Base-by-base conservation (phyloP, 2,888 invertebrate genomes). In the Synergus umbraculus region DNA sequence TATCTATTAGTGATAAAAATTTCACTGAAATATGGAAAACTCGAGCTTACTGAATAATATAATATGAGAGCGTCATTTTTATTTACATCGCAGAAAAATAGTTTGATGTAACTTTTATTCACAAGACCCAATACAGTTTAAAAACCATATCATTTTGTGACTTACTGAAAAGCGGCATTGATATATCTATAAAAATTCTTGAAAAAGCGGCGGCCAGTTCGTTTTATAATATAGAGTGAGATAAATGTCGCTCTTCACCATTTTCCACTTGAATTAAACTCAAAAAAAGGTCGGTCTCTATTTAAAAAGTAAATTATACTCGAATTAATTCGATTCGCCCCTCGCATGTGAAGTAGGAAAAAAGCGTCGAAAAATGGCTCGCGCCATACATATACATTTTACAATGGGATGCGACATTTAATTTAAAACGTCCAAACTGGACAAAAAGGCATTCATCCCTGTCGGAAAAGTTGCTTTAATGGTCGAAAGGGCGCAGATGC, bases 381-480 rank as follows among this genome's bases (percentile, higher is more conserved):
- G 0, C 22, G 60, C 22, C 29, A 29, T 29, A 29, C 4, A 60
- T 60, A 10, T 18, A 60, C 54, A 54, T 54, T 54, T 54, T 64
- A 64, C n/a, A 41, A 41, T 41, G n/a, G 10, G n/a, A 41, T 18
- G 44, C 10, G 41, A 44, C 66, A 44, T 69, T 69, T 18, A 69
- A 69, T 49, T 69, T 46, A 29, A 46, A 69, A 29, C 7, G 29
- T 29, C 29, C 18, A 46, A 69, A 29, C 22, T 7, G 22, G 5
- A 69, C 41, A 46, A 46, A 69, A 69, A 46, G 4, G 66, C 66
- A 46, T 44, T 67, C 12, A 67, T 66, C 44, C 29, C 29, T 15
- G 46, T 13, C 22, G 18, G 29, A 44, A 46, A 69, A 69, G 7
- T 29, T 49, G 13, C 13, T 12, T 22, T 69, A 49, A 46, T 46